Conservation (phyloP, 2,888 invertebrate genomes). For the Malthinus flaveolus region DNA sequence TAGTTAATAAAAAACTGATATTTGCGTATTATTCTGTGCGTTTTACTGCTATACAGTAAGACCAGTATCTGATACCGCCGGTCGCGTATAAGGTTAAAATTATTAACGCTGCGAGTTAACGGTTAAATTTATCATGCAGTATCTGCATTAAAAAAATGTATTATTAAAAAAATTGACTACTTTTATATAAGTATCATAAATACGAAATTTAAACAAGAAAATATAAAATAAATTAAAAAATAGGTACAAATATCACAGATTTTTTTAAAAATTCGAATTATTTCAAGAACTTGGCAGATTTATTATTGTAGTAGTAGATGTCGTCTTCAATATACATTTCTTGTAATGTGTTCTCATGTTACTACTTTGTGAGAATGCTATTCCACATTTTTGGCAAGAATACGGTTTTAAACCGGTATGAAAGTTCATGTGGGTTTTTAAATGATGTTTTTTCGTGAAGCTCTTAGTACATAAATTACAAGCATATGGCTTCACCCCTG, state of each 20-base stretch:
- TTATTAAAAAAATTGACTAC: no score
- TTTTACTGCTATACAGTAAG: no score
- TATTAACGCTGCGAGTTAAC: no score
- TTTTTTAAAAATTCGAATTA: background rate
- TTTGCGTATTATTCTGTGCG: no score
- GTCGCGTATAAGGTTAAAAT: no score
- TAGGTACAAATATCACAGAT: background rate
- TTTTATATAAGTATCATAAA: no score
- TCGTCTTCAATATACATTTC: constrained; percentile 62
- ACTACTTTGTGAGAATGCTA: constrained; percentile 81
- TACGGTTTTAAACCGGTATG: constrained; percentile 85
- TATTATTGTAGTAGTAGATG: background rate
- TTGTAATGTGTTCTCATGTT: constrained; percentile 87
- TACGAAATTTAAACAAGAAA: no score
- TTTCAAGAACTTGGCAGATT: background rate
- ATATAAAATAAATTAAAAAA: background rate
- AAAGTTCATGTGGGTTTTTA: constrained; percentile 83
- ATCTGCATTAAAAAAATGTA: no score
- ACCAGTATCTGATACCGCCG: no score
- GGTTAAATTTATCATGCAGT: no score
- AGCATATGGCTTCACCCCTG: constrained; percentile 76
- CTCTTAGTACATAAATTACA: constrained; percentile 72
- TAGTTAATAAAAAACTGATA: no score
- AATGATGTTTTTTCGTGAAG: constrained; percentile 84
- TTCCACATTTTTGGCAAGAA: constrained; percentile 70